Evolutionary conservation across 1,140 invertebrate genomes (phyloP), one percentile per base, ranked within the genome.

Genomic region (Frieseomelitta varia): DNA sequence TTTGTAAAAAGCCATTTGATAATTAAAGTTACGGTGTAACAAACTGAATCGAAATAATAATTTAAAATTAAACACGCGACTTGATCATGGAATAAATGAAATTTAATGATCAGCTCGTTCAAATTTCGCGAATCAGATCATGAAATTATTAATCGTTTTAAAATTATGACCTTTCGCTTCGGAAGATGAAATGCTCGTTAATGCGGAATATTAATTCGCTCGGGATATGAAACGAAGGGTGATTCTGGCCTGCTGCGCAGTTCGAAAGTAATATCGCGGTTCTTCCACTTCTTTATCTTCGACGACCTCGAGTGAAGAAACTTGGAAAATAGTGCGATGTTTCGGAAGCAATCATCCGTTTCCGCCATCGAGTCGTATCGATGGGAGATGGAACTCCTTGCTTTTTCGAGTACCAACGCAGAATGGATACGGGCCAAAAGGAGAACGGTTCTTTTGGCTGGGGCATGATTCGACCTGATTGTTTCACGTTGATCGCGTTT

Each of bases 311-410:
- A 79, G 71, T 69, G 58, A 76, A 65, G 39, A 53, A 81, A 76
- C 84, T 83, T 67, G 85, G 58, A 80, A 88, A 86, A 88, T 80
- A 88, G 77, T 69, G 79, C 76, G 71, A 90, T 87, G 85, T 90
- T 76, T 90, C 87, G 89, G 85, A 87, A 90, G 85, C 73, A 90
- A 90, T 88, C 87, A 90, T 88, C 88, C 74, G 69, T 82, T 88
- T 88, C 81, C 79, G 76, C 74, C 34, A 85, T 86, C 81, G 79
- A 56, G 71, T 77, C 80, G 65, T 67, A 69, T 73, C 74, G 82
- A 82, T 81, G 82, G 74, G 12, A 74, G 75, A 88, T 86, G 67
- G 78, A 73, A 80, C 84, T 89, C 86, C 87, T 87, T 87, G 76
- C 78, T 78, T 53, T 68, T 79, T 85, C 80, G 68, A 82, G 80